Base-by-base conservation (phyloP, 2,113 vertebrate genomes). In the Phalacrocorax carbo region DNA sequence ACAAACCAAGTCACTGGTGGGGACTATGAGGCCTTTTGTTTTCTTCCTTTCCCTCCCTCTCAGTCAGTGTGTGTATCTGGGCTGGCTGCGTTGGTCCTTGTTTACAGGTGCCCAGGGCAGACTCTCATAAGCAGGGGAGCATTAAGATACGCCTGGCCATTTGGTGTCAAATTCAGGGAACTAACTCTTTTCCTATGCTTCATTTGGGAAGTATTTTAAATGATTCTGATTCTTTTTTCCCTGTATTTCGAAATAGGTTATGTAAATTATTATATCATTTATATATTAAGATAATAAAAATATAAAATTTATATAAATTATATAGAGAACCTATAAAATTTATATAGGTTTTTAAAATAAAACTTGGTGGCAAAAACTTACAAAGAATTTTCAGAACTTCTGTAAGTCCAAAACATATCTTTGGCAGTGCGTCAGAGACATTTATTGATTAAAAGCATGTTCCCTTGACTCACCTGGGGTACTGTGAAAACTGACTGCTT, bases 1-100 rank as follows among this genome's bases (percentile, higher is more conserved):
- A 9, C 6, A 21, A 30, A 6, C 9, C 16, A 49, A 27, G 26
- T n/a, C 12, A 4, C 7, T 51, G 27, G 29, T 0, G 2, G 36
- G 65, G 26, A 7, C 40, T 44, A 30, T 32, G 29, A 68, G 25
- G 11, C 5, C 11, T 55, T 34, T 30, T 75, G 23, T 27, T 21
- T 44, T 57, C 46, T 55, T 54, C 26, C 5, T 4, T 76, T 12
- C 13, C 18, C 26, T 42, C 36, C 3, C 1, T 36, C 29, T 65
- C 60, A 23, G 10, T 42, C 30, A 38, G 10, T n/a, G 5, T 52
- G 18, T 55, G 6, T 13, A 6, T 68, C 38, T 93, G 19, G n/a
- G 29, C 26, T 65, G 34, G 27, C 14, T 36, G 9, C 34, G 64
- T 34, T 64, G 15, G 5, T 29, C 23, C 40, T 72, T 19, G 4